Percentiles rank a stretch among this genome's conserved stretches.
Conservation (phyloP, 2,888 invertebrate genomes). For the Ennomos fuscantarius region DNA sequence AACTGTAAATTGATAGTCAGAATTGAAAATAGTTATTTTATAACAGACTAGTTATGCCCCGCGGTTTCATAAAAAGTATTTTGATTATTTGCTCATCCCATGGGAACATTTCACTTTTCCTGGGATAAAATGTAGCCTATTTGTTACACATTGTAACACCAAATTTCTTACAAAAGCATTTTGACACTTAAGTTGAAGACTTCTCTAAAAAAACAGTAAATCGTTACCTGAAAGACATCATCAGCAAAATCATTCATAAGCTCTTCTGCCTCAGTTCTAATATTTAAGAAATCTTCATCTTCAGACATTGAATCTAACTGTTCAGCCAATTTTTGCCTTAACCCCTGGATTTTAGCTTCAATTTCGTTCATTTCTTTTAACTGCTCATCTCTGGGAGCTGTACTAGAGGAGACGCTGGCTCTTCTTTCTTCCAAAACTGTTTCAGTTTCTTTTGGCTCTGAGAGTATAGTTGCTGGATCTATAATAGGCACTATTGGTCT, state of each 20-base stretch:
- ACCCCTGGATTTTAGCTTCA: conserved; percentile 86
- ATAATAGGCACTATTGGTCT: conserved; percentile 74
- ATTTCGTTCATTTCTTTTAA: conserved; percentile 79
- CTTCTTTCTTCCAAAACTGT: conserved; percentile 28
- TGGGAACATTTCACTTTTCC: too few species aligned
- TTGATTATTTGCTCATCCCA: too few species aligned
- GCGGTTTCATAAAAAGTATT: too few species aligned
- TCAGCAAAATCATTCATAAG: conserved; percentile 81
- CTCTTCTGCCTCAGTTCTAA: conserved; percentile 87
- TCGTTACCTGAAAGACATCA: conserved; percentile 73
- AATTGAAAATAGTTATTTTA: too few species aligned
- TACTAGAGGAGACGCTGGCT: conserved; percentile 18
- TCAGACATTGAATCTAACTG: conserved; percentile 85
- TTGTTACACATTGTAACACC: too few species aligned
- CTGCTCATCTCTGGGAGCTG: conserved; percentile 58
- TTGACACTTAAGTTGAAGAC: too few species aligned
- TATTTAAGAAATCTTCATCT: conserved; percentile 87
- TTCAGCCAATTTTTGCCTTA: conserved; percentile 74
- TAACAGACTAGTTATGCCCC: too few species aligned
- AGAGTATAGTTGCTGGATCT: conserved; percentile 71
- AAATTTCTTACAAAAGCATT: too few species aligned
- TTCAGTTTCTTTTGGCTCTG: conserved; percentile 41
- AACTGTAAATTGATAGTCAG: too few species aligned
- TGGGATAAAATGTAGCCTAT: too few species aligned
- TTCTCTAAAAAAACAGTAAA: background rate